Percentiles rank a stretch among this genome's conserved stretches.
Conservation (phyloP, 2,797 vertebrate species). For the Acanthurus lineatus region DNA sequence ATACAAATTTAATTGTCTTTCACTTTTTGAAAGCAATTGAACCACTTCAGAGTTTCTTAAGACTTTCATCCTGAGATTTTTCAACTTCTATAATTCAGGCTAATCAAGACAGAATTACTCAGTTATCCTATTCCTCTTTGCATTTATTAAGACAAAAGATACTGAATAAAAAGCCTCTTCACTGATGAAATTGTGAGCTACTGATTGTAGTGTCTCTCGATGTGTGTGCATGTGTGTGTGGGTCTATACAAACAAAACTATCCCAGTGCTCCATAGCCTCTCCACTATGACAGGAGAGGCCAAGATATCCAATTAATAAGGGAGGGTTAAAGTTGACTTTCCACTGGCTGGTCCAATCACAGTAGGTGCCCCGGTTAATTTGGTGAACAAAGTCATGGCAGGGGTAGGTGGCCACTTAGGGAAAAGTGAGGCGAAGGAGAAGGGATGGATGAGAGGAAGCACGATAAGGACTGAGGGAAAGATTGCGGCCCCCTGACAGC, state of each 20-base stretch:
- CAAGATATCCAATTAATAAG: conserved; percentile 74
- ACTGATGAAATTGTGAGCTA: conserved; percentile 40
- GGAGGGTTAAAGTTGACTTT: conserved; percentile 70
- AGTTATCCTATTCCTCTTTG: conserved; percentile 34
- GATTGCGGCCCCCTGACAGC: conserved; percentile 65
- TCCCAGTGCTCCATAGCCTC: conserved; percentile 23
- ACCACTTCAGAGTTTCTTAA: conserved; percentile 29
- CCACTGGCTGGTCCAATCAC: conserved; percentile 68
- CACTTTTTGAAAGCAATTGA: conserved; percentile 30
- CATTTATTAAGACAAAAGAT: conserved; percentile 55
- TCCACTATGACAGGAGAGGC: conserved; percentile 56
- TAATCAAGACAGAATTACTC: conserved; percentile 39
- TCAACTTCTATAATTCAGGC: conserved; percentile 25
- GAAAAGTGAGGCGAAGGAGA: conserved; percentile 47
- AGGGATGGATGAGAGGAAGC: conserved; percentile 67
- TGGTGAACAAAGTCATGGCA: conserved; percentile 72
- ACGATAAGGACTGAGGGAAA: conserved; percentile 69
- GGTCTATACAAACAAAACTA: conserved; percentile 45
- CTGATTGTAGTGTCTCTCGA: conserved; percentile 27
- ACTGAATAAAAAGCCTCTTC: conserved; percentile 30
- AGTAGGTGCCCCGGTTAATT: conserved; percentile 71
- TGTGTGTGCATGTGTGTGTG: conserved; percentile 22
- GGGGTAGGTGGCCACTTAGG: conserved; percentile 61
- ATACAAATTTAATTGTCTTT: conserved; percentile 44
- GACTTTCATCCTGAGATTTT: conserved; percentile 41